phyloP scores from a whole-genome alignment of 2,797 vertebrate genomes.

The Agapornis canus region DNA sequence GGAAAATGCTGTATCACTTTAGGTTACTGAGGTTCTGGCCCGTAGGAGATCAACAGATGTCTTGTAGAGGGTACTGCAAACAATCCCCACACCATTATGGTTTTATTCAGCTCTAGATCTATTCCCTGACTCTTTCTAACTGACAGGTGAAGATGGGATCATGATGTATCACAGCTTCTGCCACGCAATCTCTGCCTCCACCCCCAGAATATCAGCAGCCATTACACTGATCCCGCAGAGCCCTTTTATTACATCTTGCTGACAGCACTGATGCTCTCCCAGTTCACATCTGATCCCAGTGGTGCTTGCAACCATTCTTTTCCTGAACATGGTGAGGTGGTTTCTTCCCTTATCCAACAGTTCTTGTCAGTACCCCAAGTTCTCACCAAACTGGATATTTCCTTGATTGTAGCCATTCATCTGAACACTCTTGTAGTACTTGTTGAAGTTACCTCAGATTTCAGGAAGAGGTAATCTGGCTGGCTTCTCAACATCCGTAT shows the following conservation, averaged over 20 bases:
- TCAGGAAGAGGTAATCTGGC: neutral
- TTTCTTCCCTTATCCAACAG: neutral
- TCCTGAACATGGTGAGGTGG: neutral
- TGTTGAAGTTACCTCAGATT: neutral
- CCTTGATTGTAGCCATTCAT: neutral
- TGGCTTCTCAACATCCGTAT: neutral
- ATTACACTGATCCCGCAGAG: neutral
- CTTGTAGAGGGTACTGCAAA: neutral
- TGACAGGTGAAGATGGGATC: neutral
- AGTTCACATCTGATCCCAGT: neutral
- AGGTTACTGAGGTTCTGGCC: neutral
- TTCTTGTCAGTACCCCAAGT: neutral
- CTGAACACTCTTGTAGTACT: neutral
- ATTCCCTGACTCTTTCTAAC: neutral
- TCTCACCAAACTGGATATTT: neutral
- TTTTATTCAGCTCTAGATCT: conserved; percentile 2
- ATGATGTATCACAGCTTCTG: neutral
- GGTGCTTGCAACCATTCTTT: neutral
- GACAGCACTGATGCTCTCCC: neutral
- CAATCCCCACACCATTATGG: neutral
- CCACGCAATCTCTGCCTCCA: neutral
- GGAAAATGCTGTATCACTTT: neutral
- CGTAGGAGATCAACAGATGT: conserved; percentile 12
- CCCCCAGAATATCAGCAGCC: neutral
- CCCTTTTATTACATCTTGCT: neutral